Evolutionary conservation across 1,140 invertebrate species (phyloP).

Genomic region (Conopomorpha cramerella): DNA sequence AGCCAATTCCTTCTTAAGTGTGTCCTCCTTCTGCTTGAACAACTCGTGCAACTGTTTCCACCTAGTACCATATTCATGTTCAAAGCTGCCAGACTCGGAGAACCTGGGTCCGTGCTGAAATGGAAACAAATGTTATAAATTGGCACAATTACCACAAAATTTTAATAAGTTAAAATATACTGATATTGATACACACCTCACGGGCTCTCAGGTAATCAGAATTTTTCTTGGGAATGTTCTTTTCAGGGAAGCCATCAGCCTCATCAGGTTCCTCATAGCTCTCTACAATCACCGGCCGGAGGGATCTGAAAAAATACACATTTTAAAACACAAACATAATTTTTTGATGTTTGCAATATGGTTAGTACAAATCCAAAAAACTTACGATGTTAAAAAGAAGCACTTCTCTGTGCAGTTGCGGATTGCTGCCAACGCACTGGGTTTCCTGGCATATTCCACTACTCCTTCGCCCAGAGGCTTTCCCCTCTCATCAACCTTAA

Average conservation of each 20-base stretch:
- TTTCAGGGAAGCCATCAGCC: constrained; percentile 92
- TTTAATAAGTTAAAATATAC: constrained; percentile 4
- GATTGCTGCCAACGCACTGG: constrained; percentile 84
- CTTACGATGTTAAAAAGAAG: constrained; percentile 90
- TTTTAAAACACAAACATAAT: constrained; percentile 2
- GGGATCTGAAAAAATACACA: constrained; percentile 61
- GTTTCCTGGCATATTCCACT: constrained; percentile 94
- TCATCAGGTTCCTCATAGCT: constrained; percentile 89
- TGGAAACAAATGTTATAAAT: too few species aligned
- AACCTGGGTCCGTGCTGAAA: constrained; percentile 86
- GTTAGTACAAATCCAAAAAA: too few species aligned
- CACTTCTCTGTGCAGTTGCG: constrained; percentile 90
- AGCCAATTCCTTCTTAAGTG: constrained; percentile 89
- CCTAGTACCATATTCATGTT: constrained; percentile 92
- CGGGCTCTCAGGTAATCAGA: constrained; percentile 81
- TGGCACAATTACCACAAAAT: too few species aligned
- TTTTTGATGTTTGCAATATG: constrained; percentile 3
- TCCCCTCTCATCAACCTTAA: constrained; percentile 95
- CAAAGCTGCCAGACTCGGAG: constrained; percentile 86
- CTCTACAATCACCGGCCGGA: constrained; percentile 90
- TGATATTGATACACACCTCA: constrained; percentile 56
- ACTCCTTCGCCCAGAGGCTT: constrained; percentile 94
- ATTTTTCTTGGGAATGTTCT: constrained; percentile 83
- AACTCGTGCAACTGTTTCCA: constrained; percentile 96
- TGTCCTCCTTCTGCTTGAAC: constrained; percentile 88